Percentiles rank a stretch among this genome's conserved stretches.
Conservation (phyloP, 2,888 invertebrate species). For the Tachina lurida region DNA sequence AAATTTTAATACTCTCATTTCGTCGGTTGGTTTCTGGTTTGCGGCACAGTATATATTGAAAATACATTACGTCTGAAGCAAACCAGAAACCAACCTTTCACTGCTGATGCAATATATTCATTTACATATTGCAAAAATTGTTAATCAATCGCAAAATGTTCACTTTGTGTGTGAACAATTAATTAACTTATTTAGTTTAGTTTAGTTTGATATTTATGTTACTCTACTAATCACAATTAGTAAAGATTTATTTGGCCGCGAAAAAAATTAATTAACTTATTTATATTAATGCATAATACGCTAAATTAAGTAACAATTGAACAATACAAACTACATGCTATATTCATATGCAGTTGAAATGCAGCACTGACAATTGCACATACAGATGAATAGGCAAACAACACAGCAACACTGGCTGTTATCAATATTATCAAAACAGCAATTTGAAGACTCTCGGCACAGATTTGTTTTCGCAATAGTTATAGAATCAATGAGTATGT, state of each 20-base stretch:
- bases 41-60: too few relatives aligned
- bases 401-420: constrained; percentile 59
- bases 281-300: not conserved
- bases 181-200: not conserved
- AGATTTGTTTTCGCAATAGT: not conserved
- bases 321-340: not conserved
- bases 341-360: not conserved
- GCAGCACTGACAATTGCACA: constrained; percentile 9
- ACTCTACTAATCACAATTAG: too few relatives aligned
- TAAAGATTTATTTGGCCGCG: too few relatives aligned
- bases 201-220: too few relatives aligned
- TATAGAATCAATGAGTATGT: constrained; percentile 21
- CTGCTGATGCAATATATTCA: too few relatives aligned
- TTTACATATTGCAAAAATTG: too few relatives aligned
- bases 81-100: too few relatives aligned
- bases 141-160: too few relatives aligned
- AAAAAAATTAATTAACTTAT: not conserved
- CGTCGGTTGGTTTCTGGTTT: too few relatives aligned
- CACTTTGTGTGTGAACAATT: not conserved
- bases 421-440: constrained; percentile 46
- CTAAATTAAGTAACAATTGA: not conserved
- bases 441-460: not conserved
- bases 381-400: not conserved
- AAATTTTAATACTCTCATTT: too few relatives aligned
- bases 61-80: too few relatives aligned